phyloP scores from a whole-genome alignment of 2,888 invertebrate species.

The Drosophila paranaensis region DNA sequence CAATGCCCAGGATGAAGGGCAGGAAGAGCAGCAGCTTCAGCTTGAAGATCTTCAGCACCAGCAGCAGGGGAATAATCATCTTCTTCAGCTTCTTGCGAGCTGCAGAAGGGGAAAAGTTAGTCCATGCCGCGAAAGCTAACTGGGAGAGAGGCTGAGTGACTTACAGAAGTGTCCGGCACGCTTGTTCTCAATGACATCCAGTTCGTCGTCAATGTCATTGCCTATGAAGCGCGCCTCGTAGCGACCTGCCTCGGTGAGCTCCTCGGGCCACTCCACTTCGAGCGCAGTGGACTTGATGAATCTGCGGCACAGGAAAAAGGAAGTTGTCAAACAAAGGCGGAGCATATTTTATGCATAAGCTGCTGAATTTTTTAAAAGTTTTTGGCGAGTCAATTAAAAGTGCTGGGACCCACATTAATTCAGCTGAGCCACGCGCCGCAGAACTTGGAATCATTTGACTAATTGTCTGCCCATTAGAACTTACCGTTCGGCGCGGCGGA shows the following conservation, averaged over 20 bases:
- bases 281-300: conserved; percentile 92
- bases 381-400: conserved; percentile 26
- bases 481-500: conserved; percentile 90
- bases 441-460: conserved; percentile 49
- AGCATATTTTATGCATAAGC: conserved; percentile 55
- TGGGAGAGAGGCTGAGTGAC: conserved; percentile 76
- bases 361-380: conserved; percentile 21
- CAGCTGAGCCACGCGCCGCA: conserved; percentile 25
- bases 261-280: conserved; percentile 90
- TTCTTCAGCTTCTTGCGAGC: conserved; percentile 93
- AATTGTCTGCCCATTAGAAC: conserved; percentile 52
- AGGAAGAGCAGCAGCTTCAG: conserved; percentile 92
- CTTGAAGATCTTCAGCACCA: conserved; percentile 93
- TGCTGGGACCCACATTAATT: conserved; percentile 59
- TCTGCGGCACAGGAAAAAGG: conserved; percentile 81
- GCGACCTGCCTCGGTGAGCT: conserved; percentile 90
- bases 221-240: conserved; percentile 93
- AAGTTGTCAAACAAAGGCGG: conserved; percentile 42
- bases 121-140: conserved; percentile 20
- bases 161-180: conserved; percentile 91
- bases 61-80: conserved; percentile 91
- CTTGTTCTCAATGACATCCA: conserved; percentile 93
- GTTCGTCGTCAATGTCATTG: conserved; percentile 93
- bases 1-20: conserved; percentile 92
- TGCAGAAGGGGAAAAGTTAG: conserved; percentile 78